Percentiles rank a stretch among this genome's conserved stretches.
Conservation (phyloP, 2,113 vertebrate genomes). For the Aphyosemion australe region DNA sequence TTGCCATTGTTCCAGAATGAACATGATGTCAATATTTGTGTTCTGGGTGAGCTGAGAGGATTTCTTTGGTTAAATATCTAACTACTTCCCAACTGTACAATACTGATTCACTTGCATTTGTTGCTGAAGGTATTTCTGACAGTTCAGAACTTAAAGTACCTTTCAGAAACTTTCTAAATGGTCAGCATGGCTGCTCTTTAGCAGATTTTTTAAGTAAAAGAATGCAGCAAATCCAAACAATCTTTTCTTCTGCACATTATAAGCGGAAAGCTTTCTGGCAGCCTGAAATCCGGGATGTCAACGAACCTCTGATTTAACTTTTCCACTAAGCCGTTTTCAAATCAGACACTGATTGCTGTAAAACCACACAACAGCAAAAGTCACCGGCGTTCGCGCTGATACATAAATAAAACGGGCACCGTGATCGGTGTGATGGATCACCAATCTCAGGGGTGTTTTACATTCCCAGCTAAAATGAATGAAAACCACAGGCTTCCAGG, state of each 20-base stretch:
- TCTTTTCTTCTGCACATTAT: slow-evolving; percentile 2
- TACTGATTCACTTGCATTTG: no score
- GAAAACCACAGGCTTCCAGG: slow-evolving; percentile 23
- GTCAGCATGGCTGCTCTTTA: neutral
- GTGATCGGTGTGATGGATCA: slow-evolving; percentile 36
- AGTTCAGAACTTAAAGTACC: neutral
- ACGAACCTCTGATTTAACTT: slow-evolving; percentile 9
- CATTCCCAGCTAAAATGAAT: slow-evolving; percentile 28
- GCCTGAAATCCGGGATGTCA: slow-evolving; percentile 23
- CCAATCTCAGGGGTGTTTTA: slow-evolving; percentile 27
- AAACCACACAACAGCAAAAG: slow-evolving; percentile 3
- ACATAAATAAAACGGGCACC: slow-evolving; percentile 15
- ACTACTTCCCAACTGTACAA: no score
- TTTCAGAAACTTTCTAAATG: slow-evolving; percentile 4
- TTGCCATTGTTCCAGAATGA: no score
- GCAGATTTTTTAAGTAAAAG: neutral
- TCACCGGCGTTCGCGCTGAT: slow-evolving; percentile 16
- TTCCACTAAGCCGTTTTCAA: slow-evolving; percentile 11
- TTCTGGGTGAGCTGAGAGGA: neutral
- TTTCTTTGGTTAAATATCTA: no score
- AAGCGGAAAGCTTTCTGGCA: slow-evolving; percentile 19
- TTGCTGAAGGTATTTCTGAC: neutral
- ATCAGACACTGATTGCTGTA: neutral
- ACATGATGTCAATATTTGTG: neutral
- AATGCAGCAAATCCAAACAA: slow-evolving; percentile 1